Evolutionary conservation across 1,140 invertebrate species (phyloP).

Genomic region (Ostrea edulis): DNA sequence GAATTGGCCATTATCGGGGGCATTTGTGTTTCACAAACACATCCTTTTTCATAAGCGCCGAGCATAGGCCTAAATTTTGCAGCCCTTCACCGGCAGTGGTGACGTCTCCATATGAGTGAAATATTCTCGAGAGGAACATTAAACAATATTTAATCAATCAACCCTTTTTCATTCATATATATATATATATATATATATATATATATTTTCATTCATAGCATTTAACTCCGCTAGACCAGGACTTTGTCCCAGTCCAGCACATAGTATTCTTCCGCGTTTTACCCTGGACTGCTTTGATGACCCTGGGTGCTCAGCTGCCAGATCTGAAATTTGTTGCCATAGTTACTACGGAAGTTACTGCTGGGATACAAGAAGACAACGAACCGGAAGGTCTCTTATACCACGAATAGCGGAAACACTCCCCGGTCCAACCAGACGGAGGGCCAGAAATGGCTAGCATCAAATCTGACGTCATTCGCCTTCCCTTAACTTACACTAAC

Average conservation of each 20-base stretch:
- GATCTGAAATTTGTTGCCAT: constrained; percentile 47
- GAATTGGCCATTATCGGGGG: too few relatives aligned
- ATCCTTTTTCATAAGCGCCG: too few relatives aligned
- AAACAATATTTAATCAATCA: too few relatives aligned
- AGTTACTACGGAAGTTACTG: constrained; percentile 51
- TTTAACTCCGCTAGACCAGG: constrained; percentile 20
- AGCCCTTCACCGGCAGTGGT: too few relatives aligned
- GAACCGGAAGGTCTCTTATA: not conserved
- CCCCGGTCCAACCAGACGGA: not conserved
- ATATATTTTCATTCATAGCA: not conserved
- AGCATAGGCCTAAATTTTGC: too few relatives aligned
- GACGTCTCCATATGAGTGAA: too few relatives aligned
- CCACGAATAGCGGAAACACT: not conserved
- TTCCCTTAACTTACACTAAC: not conserved
- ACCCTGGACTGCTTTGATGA: constrained; percentile 51
- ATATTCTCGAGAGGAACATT: too few relatives aligned
- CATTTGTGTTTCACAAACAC: too few relatives aligned
- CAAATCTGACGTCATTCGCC: not conserved
- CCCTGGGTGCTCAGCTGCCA: constrained; percentile 6
- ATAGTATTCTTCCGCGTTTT: constrained; percentile 17
- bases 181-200: too few relatives aligned
- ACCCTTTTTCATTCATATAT: too few relatives aligned
- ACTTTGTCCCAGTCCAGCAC: constrained; percentile 16
- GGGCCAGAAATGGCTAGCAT: not conserved
- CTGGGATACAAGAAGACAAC: not conserved